Evolutionary conservation across 2,797 vertebrate genomes (phyloP).

Genomic region (Acrocephalus scirpaceus): DNA sequence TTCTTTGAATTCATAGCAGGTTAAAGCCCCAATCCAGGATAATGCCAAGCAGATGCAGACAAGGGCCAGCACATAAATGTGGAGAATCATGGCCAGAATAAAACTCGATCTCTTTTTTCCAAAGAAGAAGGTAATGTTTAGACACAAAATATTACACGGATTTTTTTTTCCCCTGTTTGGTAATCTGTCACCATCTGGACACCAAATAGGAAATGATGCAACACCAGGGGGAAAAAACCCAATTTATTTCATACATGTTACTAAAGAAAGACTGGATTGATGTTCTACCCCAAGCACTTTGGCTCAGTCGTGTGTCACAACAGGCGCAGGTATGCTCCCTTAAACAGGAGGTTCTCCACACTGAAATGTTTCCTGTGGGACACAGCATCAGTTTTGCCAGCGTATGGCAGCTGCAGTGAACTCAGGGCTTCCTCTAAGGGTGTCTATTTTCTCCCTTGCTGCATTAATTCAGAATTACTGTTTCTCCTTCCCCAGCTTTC

Average conservation of each 20-base stretch:
- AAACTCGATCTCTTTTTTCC: background rate
- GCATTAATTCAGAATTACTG: constrained; percentile 35
- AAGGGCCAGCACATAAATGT: background rate
- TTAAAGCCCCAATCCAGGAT: constrained; percentile 4
- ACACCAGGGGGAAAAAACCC: background rate
- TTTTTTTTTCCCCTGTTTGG: background rate
- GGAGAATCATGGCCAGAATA: background rate
- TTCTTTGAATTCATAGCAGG: constrained; percentile 33
- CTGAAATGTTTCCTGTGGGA: background rate
- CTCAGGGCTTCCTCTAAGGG: background rate
- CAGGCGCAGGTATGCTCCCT: background rate
- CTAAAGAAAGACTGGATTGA: background rate
- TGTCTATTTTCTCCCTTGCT: background rate
- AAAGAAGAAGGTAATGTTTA: background rate
- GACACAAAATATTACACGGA: background rate
- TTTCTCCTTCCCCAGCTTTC: constrained; percentile 30
- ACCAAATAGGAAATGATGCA: background rate
- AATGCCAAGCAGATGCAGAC: constrained; percentile 51
- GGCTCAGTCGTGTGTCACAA: background rate
- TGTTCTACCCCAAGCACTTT: background rate
- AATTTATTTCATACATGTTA: background rate
- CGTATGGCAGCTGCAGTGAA: background rate
- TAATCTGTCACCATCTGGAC: background rate
- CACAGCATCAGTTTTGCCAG: background rate
- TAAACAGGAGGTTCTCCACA: background rate